phyloP scores from a whole-genome alignment of 2,113 vertebrate species.

The Dryoscopus gambensis region DNA sequence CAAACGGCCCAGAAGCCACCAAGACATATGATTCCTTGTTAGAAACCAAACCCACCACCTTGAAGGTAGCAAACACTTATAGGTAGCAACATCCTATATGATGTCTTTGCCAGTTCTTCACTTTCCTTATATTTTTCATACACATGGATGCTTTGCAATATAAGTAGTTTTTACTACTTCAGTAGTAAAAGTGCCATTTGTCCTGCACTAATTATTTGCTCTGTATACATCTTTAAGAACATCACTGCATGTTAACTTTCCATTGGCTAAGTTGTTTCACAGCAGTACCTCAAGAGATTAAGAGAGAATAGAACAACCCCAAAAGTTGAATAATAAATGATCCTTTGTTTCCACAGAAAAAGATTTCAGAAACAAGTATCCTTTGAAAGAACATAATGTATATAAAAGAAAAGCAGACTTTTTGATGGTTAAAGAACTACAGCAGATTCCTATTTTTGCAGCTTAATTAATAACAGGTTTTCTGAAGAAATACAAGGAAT shows the following conservation, averaged over 20 bases:
- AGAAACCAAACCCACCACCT: background rate
- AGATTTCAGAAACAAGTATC: background rate
- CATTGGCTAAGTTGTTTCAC: background rate
- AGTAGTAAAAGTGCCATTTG: background rate
- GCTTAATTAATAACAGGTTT: conserved; percentile 29
- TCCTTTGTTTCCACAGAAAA: background rate
- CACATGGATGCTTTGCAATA: background rate
- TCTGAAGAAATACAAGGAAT: background rate
- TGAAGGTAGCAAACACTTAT: background rate
- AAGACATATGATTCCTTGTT: background rate
- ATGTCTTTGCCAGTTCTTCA: background rate
- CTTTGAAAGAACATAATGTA: background rate
- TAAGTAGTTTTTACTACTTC: background rate
- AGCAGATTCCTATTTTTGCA: background rate
- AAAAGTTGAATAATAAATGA: background rate
- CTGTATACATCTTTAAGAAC: background rate
- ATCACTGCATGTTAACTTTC: background rate
- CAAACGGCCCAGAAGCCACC: background rate
- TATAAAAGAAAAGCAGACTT: background rate
- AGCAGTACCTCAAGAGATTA: background rate
- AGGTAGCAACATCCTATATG: background rate
- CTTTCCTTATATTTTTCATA: background rate
- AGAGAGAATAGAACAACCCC: background rate
- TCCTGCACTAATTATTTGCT: background rate
- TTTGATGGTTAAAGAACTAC: background rate